Conservation (phyloP, 2,888 invertebrate genomes). For the Nephrotoma appendiculata region DNA sequence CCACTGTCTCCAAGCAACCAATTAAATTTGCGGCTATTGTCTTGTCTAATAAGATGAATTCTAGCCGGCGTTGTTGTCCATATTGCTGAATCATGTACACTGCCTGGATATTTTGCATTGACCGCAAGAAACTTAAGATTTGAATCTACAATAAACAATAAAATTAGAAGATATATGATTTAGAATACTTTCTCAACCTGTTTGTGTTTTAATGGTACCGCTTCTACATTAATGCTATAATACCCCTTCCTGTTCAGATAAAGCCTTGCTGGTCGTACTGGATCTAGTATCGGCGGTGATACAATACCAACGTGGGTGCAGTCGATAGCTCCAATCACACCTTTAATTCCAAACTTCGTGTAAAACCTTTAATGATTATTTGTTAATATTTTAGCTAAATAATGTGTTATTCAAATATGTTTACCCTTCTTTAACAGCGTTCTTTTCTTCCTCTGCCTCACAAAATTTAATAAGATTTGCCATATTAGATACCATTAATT, state of each 20-base stretch:
- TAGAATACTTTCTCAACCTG: not conserved
- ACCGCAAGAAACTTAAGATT: slow-evolving; percentile 5
- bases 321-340: slow-evolving; percentile 9
- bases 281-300: slow-evolving; percentile 7
- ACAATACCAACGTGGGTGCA: slow-evolving; percentile 10
- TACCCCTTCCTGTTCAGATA: slow-evolving; percentile 12
- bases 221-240: slow-evolving; percentile 11
- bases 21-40: not conserved
- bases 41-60: not conserved
- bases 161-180: not conserved
- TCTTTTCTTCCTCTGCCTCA: no score
- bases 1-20: slow-evolving; percentile 9
- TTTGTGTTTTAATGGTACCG: not conserved
- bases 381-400: not conserved
- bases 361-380: slow-evolving; percentile 1
- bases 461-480: not conserved
- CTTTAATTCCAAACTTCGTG: slow-evolving; percentile 8
- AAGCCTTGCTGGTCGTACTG: not conserved
- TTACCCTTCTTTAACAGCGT: no score
- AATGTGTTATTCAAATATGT: not conserved
- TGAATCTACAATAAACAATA: not conserved
- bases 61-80: not conserved
- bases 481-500: not conserved
- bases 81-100: not conserved
- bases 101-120: slow-evolving; percentile 9